Conservation (phyloP, 1,140 invertebrate genomes). For the Aleiodes sp. region DNA sequence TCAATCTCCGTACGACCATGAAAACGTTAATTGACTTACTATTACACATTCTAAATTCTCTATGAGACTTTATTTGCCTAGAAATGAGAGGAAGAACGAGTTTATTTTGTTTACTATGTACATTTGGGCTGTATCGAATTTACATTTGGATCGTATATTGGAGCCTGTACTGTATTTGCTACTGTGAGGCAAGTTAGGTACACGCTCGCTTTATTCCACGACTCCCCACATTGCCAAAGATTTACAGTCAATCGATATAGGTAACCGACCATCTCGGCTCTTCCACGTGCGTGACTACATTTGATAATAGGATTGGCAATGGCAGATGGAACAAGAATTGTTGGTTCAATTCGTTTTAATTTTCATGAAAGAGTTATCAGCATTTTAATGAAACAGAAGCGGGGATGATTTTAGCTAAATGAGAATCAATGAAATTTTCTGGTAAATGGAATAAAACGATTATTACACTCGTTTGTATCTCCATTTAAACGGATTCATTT, state of each 20-base stretch:
- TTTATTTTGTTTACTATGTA: slow-evolving; percentile 16
- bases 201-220: not conserved
- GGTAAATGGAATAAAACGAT: not conserved
- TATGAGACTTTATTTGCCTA: not conserved
- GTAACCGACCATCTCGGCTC: slow-evolving; percentile 1
- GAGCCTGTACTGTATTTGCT: not conserved
- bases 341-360: not conserved
- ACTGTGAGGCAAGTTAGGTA: not conserved
- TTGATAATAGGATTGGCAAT: not conserved
- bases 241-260: slow-evolving; percentile 27
- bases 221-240: slow-evolving; percentile 18
- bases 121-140: slow-evolving; percentile 3
- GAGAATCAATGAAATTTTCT: not conserved
- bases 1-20: not conserved
- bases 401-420: not conserved
- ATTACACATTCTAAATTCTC: not conserved
- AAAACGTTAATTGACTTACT: not conserved
- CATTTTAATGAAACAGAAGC: not conserved
- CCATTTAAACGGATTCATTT: too few species aligned
- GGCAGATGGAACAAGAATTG: not conserved
- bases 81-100: not conserved
- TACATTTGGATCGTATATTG: slow-evolving; percentile 17
- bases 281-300: slow-evolving; percentile 1
- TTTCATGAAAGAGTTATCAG: not conserved
- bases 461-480: not conserved